These are phyloP conservation scores for Larimichthys crocea DNA, from an alignment of 2,113 vertebrate species.

Conservation along the genomic window DNA sequence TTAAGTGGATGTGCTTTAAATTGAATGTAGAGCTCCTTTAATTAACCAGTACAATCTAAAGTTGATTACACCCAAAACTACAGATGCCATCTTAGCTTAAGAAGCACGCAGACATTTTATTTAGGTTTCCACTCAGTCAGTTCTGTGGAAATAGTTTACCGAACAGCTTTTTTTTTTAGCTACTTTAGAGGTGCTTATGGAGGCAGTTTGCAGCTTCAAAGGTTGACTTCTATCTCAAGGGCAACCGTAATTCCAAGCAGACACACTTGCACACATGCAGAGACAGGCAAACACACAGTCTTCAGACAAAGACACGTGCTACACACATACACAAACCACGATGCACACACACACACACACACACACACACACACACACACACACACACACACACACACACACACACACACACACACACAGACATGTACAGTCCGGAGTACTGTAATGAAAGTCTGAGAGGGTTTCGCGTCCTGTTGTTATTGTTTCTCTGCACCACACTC, in stretches of 20 bases:
- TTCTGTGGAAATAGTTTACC: conserved; percentile 43
- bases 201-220: conserved; percentile 71
- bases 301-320: conserved; percentile 9
- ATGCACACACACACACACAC: conserved; percentile 16
- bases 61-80: conserved; percentile 17
- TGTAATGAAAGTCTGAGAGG: conserved; percentile 51
- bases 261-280: conserved; percentile 46
- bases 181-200: conserved; percentile 66
- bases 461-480: conserved; percentile 61
- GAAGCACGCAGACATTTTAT: conserved; percentile 32
- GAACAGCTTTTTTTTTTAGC: conserved; percentile 25
- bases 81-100: conserved; percentile 33
- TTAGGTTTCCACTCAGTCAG: conserved; percentile 32
- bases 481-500: conserved; percentile 49
- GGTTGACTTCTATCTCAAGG: conserved; percentile 73
- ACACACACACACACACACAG: conserved; percentile 28
- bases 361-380: conserved; percentile 11
- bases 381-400: conserved; percentile 20
- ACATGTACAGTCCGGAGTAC: neutral
- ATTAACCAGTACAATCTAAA: conserved; percentile 1
- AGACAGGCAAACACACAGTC: conserved; percentile 13
- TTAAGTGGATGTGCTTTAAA: conserved; percentile 25
- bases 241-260: conserved; percentile 61
- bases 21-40: conserved; percentile 8
- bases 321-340: conserved; percentile 11